Evolutionary conservation across 1,140 invertebrate genomes (phyloP).

Genomic region (Babylonia areolata): DNA sequence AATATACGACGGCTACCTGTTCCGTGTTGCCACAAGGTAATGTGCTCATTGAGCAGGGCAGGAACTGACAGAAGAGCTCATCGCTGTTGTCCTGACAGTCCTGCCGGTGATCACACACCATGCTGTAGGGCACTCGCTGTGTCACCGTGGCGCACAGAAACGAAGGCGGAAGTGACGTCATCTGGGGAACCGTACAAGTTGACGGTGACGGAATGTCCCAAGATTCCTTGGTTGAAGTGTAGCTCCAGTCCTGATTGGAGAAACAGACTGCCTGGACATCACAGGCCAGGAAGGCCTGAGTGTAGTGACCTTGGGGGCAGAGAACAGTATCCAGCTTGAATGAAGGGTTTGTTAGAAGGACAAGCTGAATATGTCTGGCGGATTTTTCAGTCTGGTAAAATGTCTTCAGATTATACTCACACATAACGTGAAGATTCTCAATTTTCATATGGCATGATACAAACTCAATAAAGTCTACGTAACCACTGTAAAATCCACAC

Average conservation of each 20-base stretch:
- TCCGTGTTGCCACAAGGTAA: background rate
- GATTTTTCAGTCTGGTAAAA: background rate
- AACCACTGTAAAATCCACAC: background rate
- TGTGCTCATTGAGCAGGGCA: background rate
- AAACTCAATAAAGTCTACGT: background rate
- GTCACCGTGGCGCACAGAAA: background rate
- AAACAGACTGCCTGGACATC: background rate
- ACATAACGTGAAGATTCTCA: background rate
- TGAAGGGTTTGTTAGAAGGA: background rate
- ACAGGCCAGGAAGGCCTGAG: background rate
- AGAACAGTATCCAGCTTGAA: background rate
- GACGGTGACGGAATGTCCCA: slow-evolving; percentile 9
- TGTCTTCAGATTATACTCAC: background rate
- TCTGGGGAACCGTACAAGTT: background rate
- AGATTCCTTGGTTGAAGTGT: background rate
- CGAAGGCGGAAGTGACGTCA: slow-evolving; percentile 8
- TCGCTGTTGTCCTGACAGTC: slow-evolving; percentile 17
- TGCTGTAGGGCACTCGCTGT: background rate
- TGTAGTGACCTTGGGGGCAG: background rate
- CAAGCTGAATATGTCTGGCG: background rate
- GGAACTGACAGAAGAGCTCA: background rate
- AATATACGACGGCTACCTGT: no score
- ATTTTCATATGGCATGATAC: background rate
- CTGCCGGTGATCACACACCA: slow-evolving; percentile 12
- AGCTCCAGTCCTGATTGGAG: background rate